These are phyloP conservation scores for Exephanes ischioxanthus DNA, from an alignment of 2,888 invertebrate genomes.

Conservation along the genomic window DNA sequence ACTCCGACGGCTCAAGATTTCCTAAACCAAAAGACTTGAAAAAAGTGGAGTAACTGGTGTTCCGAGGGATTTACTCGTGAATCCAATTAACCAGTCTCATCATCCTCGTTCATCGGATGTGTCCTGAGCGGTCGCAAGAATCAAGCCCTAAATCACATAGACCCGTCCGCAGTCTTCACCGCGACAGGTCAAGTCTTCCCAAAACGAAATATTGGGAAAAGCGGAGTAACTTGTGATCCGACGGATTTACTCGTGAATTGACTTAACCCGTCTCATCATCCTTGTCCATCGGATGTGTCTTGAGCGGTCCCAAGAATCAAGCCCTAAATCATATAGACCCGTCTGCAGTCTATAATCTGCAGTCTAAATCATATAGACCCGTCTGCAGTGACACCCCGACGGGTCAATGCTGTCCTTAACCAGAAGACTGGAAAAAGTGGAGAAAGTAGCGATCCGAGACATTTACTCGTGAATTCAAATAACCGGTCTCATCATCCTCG, in stretches of 20 bases:
- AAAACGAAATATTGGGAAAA: too few relatives aligned
- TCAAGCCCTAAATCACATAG: slow-evolving; percentile 58
- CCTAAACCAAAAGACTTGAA: too few relatives aligned
- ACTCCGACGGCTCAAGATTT: not conserved
- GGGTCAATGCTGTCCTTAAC: not conserved
- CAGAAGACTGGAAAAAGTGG: too few relatives aligned
- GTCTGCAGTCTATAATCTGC: slow-evolving; percentile 11
- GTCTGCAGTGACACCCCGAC: not conserved
- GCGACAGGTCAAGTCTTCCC: not conserved
- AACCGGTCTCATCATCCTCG: too few relatives aligned
- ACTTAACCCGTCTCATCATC: not conserved
- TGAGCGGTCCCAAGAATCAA: slow-evolving; percentile 8
- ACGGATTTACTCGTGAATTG: not conserved
- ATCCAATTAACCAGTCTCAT: not conserved
- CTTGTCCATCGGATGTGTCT: not conserved
- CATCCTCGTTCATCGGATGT: not conserved
- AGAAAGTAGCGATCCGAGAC: too few relatives aligned
- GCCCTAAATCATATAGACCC: slow-evolving; percentile 58
- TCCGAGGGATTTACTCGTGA: not conserved
- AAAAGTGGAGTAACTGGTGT: too few relatives aligned
- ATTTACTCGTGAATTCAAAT: not conserved
- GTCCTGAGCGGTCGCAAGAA: not conserved
- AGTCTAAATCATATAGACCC: slow-evolving; percentile 70
- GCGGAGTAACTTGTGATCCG: too few relatives aligned
- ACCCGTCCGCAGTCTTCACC: slow-evolving; percentile 18